These are phyloP conservation scores for Forficula auricularia DNA, from an alignment of 1,140 invertebrate species.

Conservation along the genomic window DNA sequence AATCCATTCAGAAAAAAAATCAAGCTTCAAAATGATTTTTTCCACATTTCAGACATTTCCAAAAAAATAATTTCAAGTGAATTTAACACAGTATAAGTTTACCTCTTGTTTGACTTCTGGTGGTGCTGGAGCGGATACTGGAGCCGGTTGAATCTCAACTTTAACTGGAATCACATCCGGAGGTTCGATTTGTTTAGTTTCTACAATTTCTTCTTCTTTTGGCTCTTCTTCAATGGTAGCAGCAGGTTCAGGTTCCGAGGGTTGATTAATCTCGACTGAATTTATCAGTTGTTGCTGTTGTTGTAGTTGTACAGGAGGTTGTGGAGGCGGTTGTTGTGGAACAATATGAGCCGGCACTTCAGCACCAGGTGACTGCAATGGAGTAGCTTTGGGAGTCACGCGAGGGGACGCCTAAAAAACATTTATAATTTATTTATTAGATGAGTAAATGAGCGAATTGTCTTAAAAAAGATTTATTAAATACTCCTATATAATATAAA, in stretches of 20 bases:
- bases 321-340: too few relatives aligned
- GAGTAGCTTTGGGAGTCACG: constrained; percentile 32
- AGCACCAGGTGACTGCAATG: constrained; percentile 33
- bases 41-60: too few relatives aligned
- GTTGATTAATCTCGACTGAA: constrained; percentile 1
- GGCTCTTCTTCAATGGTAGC: constrained; percentile 18
- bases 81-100: neutral
- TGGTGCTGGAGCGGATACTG: neutral
- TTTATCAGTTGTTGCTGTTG: constrained; percentile 3
- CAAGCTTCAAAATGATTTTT: too few relatives aligned
- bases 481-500: too few relatives aligned
- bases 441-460: too few relatives aligned
- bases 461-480: too few relatives aligned
- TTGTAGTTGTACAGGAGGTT: constrained; percentile 14
- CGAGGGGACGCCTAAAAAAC: constrained; percentile 16
- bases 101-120: neutral
- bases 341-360: constrained; percentile 19
- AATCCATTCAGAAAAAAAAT: too few relatives aligned
- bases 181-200: constrained; percentile 13
- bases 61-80: too few relatives aligned
- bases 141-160: constrained; percentile 9
- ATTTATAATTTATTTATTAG: too few relatives aligned
- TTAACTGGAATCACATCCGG: constrained; percentile 4
- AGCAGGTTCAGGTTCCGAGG: constrained; percentile 16
- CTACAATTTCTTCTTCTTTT: constrained; percentile 24